Percentiles rank a stretch among this genome's conserved stretches.
These are phyloP conservation scores for Gymnocypris eckloni DNA, from an alignment of 2,797 vertebrate genomes.

Conservation along the genomic window DNA sequence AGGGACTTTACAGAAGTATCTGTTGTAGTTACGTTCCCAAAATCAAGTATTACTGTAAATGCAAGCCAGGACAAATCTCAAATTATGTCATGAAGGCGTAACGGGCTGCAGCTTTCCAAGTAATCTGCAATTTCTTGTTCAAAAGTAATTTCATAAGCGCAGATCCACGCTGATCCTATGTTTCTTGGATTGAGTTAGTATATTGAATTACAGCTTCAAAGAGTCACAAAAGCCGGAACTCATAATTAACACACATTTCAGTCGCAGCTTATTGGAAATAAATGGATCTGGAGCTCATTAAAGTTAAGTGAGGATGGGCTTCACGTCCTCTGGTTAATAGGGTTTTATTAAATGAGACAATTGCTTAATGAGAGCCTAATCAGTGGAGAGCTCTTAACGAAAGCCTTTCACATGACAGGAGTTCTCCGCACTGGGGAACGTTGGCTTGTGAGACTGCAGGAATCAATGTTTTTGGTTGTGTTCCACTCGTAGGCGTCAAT, in stretches of 20 bases:
- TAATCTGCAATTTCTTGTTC: background rate
- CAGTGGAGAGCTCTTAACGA: too few relatives aligned
- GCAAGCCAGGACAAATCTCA: background rate
- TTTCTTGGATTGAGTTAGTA: background rate
- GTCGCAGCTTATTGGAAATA: background rate
- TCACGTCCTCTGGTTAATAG: conserved; percentile 27
- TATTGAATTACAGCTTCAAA: background rate
- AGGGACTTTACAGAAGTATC: background rate
- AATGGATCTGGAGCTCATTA: conserved; percentile 26
- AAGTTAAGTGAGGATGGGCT: conserved; percentile 21
- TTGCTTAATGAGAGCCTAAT: conserved; percentile 35
- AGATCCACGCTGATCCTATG: background rate
- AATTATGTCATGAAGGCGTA: background rate
- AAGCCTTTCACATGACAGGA: background rate
- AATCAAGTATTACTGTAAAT: background rate
- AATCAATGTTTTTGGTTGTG: conserved; percentile 24
- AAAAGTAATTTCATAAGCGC: background rate
- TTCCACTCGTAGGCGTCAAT: conserved; percentile 86
- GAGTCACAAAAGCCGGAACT: background rate
- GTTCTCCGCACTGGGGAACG: background rate
- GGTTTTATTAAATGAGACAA: conserved; percentile 30
- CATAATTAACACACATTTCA: background rate
- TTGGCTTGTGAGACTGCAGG: background rate
- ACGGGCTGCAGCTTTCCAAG: too few relatives aligned
- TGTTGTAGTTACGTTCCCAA: background rate